Base-by-base conservation (phyloP, 2,888 invertebrate species). In the Platycheirus rosarum region DNA sequence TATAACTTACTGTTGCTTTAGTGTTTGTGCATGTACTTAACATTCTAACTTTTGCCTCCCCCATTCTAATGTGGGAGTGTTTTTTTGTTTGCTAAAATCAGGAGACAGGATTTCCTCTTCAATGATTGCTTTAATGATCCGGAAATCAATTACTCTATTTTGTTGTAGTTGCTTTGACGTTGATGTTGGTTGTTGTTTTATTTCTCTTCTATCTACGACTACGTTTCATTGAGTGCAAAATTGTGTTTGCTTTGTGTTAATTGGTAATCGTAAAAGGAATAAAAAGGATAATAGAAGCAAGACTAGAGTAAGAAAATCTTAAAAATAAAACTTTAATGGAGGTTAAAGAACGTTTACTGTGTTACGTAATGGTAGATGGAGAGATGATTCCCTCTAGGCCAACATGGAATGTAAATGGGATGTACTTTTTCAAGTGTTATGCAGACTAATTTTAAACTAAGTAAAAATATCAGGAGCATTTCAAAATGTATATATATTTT, bases 111-210 rank as follows among this genome's bases (percentile, higher is more conserved):
- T 69, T 69, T 75, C 69, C 65, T 51, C 60, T 53, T 69, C 65
- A 71, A 63, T 65, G 63, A 65, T 57, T 55, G 44, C 70, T 35
- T 29, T 55, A 70, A 63, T 53, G 74, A 70, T 70, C 53, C 44
- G 20, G 63, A 71, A 77, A 71, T 57, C 48, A 77, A 71, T 77
- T 70, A 55, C 53, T 62, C 63, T 20, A 69, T 46, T 35, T 53
- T 57, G 40, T 23, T 49, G 26, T 29, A 14, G 37, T 14, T 40
- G 55, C 18, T 40, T 37, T 40, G 23, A 14, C 11, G 20, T n/a
- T 23, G 23, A 1, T 48, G 23, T 57, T 46, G 3, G 42, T 51
- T 76, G 20, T 35, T 35, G 2, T 63, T 20, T 0, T 48, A 16
- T 48, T 29, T 60, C 14, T 5, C 9, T 69, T 46, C 18, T 65